Conservation (phyloP, 1,140 invertebrate species). For the Mercenaria mercenaria region DNA sequence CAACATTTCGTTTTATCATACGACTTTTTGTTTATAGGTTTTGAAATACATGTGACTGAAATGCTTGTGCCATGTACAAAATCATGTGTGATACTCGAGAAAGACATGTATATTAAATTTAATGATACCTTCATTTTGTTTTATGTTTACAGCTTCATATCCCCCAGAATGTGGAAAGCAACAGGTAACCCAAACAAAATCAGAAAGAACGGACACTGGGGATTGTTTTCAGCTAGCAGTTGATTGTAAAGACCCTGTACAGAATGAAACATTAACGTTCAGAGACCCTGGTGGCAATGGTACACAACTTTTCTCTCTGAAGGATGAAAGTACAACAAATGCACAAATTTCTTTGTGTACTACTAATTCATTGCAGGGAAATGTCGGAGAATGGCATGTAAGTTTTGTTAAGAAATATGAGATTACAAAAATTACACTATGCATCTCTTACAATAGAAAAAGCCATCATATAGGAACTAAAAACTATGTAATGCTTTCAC, state of each 20-base stretch:
- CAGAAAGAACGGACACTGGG: not conserved
- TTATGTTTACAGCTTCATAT: constrained; percentile 17
- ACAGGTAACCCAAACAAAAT: not conserved
- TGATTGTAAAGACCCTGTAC: constrained; percentile 10
- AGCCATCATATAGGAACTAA: no score
- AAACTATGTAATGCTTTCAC: no score
- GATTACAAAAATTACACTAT: no score
- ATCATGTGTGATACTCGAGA: no score
- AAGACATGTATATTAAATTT: no score
- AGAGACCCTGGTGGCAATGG: constrained; percentile 3
- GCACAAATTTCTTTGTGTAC: constrained; percentile 16
- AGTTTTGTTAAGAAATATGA: no score
- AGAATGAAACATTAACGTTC: not conserved
- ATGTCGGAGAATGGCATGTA: constrained; percentile 29
- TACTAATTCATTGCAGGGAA: not conserved
- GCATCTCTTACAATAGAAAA: no score
- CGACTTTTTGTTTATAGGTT: no score
- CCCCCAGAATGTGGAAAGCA: constrained; percentile 10
- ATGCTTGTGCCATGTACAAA: no score
- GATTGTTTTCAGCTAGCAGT: not conserved
- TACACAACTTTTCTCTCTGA: not conserved
- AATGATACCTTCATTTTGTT: no score
- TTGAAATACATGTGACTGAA: no score
- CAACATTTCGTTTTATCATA: no score
- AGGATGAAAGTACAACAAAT: not conserved